phyloP scores from a whole-genome alignment of 2,113 vertebrate genomes.

The Fregata magnificens region DNA sequence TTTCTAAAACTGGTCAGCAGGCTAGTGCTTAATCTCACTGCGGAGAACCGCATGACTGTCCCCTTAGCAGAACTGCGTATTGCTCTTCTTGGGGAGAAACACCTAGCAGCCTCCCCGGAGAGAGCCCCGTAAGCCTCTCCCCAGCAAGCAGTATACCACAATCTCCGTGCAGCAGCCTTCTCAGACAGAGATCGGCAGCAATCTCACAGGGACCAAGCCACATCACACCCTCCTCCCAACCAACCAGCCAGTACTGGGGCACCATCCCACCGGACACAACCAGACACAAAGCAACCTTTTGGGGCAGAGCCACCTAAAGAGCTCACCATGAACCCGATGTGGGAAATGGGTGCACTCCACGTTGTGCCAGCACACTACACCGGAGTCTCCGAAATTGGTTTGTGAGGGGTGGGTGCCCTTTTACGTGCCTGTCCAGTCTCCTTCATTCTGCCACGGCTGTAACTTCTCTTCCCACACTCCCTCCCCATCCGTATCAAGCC shows the following conservation, averaged over 20 bases:
- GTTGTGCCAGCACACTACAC: accelerated
- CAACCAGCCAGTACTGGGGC: not conserved
- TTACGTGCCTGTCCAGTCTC: not conserved
- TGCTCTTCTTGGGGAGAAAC: not conserved
- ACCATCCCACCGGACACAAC: not conserved
- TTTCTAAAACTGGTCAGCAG: not conserved
- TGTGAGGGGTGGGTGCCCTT: not conserved
- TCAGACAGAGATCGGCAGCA: not conserved
- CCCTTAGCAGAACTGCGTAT: accelerated
- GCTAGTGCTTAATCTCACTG: not conserved
- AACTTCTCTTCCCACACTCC: not conserved
- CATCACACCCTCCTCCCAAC: not conserved
- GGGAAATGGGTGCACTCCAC: not conserved
- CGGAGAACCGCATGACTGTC: not conserved
- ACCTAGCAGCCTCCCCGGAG: not conserved
- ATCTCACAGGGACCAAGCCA: not conserved
- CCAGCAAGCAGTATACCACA: not conserved
- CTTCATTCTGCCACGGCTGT: not conserved
- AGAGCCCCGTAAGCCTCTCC: not conserved
- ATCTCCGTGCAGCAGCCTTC: not conserved
- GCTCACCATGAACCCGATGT: not conserved
- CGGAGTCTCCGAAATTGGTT: not conserved
- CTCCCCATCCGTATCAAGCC: not conserved
- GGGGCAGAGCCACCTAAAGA: not conserved
- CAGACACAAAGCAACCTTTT: not conserved